Percentiles rank a stretch among this genome's conserved stretches.
These are phyloP conservation scores for Diplolepis rosae DNA, from an alignment of 2,888 invertebrate genomes.

Conservation along the genomic window DNA sequence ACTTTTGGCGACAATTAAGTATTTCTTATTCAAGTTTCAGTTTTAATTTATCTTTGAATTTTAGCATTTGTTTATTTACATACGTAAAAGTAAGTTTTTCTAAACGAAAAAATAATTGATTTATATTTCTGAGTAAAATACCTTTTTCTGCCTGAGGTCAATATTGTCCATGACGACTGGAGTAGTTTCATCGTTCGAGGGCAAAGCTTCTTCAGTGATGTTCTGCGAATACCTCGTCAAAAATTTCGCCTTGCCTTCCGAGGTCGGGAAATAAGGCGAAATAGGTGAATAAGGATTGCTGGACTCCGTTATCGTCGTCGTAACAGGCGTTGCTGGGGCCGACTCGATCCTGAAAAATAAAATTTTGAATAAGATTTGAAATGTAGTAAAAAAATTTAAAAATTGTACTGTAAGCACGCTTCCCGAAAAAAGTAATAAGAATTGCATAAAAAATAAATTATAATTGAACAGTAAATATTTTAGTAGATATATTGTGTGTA, in stretches of 20 bases:
- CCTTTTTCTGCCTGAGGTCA: constrained; percentile 75
- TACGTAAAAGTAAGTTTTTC: no score
- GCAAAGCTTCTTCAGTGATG: constrained; percentile 50
- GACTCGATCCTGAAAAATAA: constrained; percentile 63
- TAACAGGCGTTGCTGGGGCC: constrained; percentile 56
- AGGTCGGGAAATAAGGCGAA: constrained; percentile 80
- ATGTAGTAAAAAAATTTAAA: no score
- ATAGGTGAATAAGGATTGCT: constrained; percentile 77
- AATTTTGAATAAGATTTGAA: background rate
- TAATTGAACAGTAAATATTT: background rate
- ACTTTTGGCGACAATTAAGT: no score
- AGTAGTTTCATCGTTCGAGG: constrained; percentile 56
- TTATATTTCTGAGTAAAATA: constrained; percentile 47
- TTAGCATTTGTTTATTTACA: no score
- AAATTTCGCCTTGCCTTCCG: constrained; percentile 81
- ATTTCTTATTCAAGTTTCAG: no score
- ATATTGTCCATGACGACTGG: constrained; percentile 58
- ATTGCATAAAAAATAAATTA: background rate
- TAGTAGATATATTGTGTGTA: background rate
- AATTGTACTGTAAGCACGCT: background rate
- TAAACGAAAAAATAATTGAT: no score
- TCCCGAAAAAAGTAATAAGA: background rate
- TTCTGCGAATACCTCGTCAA: constrained; percentile 76
- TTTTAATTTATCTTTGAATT: no score
- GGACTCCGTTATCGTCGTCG: constrained; percentile 61